Percentiles rank a stretch among this genome's conserved stretches.
phyloP scores from a whole-genome alignment of 30 jellyfish, hydroid and myxozoan species.

The Turritopsis dohrnii region DNA sequence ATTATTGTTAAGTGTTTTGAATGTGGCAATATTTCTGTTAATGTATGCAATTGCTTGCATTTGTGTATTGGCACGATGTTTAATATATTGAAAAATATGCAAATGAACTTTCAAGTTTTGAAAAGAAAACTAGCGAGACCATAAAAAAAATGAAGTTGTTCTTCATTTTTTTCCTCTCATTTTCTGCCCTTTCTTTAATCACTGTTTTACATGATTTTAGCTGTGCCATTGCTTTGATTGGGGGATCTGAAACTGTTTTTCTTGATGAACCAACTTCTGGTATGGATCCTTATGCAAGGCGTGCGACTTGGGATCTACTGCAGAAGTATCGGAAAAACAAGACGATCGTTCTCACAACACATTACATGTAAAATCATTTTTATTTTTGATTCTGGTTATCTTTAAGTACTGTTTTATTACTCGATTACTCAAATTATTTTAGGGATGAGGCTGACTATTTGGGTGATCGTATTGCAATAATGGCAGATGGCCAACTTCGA shows the following conservation, averaged over 20 bases:
- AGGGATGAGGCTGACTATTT: constrained; percentile 99
- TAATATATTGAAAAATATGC: no score
- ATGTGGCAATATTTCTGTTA: no score
- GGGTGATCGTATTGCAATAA: constrained; percentile 93
- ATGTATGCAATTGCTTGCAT: no score
- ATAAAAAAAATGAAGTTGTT: background rate
- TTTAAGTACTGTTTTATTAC: background rate
- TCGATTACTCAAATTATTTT: background rate
- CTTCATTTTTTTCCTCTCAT: background rate
- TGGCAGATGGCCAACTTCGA: constrained; percentile 91
- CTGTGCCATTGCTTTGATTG: constrained; percentile 98
- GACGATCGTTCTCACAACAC: constrained; percentile 88
- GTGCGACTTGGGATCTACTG: constrained; percentile 95
- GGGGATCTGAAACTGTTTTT: constrained; percentile 85
- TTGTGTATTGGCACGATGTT: no score
- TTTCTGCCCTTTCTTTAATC: background rate
- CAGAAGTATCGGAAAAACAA: constrained; percentile 63
- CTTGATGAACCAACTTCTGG: constrained; percentile 99
- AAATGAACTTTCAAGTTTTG: background rate
- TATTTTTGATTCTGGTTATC: background rate
- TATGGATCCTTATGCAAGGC: constrained; percentile 96
- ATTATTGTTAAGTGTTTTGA: no score
- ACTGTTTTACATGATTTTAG: constrained; percentile 28
- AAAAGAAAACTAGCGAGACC: no score
- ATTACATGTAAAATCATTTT: constrained; percentile 67